Evolutionary conservation across 2,113 vertebrate genomes (phyloP), one percentile per base, ranked within the genome.

Genomic region (Baryphthengus martii): DNA sequence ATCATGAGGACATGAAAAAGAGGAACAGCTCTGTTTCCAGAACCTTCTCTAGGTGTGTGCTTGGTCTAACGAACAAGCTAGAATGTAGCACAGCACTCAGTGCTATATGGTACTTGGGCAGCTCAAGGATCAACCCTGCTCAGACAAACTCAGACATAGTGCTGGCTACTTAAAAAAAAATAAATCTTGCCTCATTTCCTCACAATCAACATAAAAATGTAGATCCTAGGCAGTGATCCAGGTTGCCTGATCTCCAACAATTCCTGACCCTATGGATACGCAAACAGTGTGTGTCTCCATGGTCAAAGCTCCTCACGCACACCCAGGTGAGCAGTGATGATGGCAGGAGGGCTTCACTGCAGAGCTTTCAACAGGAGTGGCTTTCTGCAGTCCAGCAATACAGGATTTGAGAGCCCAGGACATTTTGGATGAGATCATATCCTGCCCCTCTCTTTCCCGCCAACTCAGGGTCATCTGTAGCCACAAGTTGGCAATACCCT

Each of bases 271-370:
- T 19, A 8, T 63, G 42, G 33, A 58, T n/a, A 75, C 2, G 20
- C 42, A 62, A 74, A 47, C 17, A 11, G 10, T 3, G 29, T 0
- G 0, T 7, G 5, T 45, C 53, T 37, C 62, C 13, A 5, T 16
- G 23, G 53, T 45, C 67, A 50, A 18, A 77, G 79, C 6, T 76
- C 31, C 33, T 55, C 2, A 1, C 10, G 16, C 0, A 1, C 9
- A 35, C 8, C n/a, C 63, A 44, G 12, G 45, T 77, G 63, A 31
- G 62, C 50, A 90, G n/a, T 2, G 8, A 74, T 8, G 59, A 56
- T 13, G 37, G 33, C 29, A 71, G 25, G 14, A 68, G 39, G 9
- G 59, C 55, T 70, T 73, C 37, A 17, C 1, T 24, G 25, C 2
- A 21, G 37, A 82, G 7, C 39, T 35, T 47, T 71, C n/a, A 14